These are phyloP conservation scores for Sander vitreus DNA, from an alignment of 2,113 vertebrate genomes.

Conservation along the genomic window DNA sequence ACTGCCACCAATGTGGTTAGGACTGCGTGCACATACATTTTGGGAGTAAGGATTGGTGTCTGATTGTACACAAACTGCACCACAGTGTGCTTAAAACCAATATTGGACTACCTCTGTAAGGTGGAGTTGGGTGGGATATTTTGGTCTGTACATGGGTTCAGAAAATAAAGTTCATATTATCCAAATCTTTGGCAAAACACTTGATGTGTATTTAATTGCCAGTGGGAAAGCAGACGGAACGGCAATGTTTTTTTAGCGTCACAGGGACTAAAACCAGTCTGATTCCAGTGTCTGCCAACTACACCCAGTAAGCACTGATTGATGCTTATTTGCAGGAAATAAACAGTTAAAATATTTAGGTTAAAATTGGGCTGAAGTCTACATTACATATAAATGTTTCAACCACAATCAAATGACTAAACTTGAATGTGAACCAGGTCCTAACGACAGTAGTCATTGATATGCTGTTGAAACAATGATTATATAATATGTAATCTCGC, in stretches of 20 bases:
- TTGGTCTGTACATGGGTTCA: background rate
- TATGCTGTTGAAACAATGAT: background rate
- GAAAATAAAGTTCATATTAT: background rate
- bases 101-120: background rate
- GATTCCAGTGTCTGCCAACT: background rate
- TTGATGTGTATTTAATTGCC: background rate
- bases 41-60: too few species aligned
- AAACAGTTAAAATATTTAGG: background rate
- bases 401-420: background rate
- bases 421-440: background rate
- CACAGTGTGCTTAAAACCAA: background rate
- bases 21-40: too few species aligned
- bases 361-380: background rate
- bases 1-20: background rate
- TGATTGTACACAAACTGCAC: background rate
- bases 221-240: background rate
- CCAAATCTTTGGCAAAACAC: background rate
- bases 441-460: background rate
- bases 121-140: background rate
- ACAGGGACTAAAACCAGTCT: background rate
- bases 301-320: background rate
- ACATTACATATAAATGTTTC: background rate
- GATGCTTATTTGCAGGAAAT: background rate
- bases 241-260: too few species aligned
- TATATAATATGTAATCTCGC: background rate